Evolutionary conservation across 64 coral and sea anemone genomes (phyloP).

Genomic region (Montipora efflorescens): DNA sequence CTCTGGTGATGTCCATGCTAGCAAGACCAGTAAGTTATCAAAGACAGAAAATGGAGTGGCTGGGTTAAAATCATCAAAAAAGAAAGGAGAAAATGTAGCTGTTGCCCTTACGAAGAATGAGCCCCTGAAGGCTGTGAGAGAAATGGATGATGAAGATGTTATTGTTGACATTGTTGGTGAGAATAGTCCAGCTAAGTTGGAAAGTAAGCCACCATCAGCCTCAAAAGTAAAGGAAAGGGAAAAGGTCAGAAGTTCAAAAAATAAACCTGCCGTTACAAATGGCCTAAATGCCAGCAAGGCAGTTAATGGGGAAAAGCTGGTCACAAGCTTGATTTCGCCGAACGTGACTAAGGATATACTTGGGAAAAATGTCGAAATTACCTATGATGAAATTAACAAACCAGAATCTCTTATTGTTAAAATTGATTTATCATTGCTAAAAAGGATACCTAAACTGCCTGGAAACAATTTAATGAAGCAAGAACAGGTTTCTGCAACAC

Average conservation of each 20-base stretch:
- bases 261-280: slow-evolving; percentile 32
- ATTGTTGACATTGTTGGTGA: slow-evolving; percentile 69
- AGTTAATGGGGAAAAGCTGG: slow-evolving; percentile 40
- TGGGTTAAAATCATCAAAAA: slow-evolving; percentile 45
- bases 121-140: neutral
- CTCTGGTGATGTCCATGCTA: slow-evolving; percentile 4
- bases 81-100: slow-evolving; percentile 50
- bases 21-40: neutral
- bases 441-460: slow-evolving; percentile 83
- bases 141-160: slow-evolving; percentile 71
- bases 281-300: slow-evolving; percentile 16
- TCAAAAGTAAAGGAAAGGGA: slow-evolving; percentile 21
- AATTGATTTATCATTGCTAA: slow-evolving; percentile 88
- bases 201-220: slow-evolving; percentile 6
- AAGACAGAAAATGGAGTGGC: neutral
- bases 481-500: slow-evolving; percentile 14
- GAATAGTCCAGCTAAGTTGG: slow-evolving; percentile 30
- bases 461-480: slow-evolving; percentile 11
- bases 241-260: slow-evolving; percentile 17
- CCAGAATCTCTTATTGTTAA: slow-evolving; percentile 93
- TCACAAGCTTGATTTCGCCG: slow-evolving; percentile 36
- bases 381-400: slow-evolving; percentile 68
- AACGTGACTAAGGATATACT: slow-evolving; percentile 20
- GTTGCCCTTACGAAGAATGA: neutral
- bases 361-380: slow-evolving; percentile 56